These are phyloP conservation scores for Silurus aristotelis DNA, from an alignment of 2,797 vertebrate species.

Conservation along the genomic window DNA sequence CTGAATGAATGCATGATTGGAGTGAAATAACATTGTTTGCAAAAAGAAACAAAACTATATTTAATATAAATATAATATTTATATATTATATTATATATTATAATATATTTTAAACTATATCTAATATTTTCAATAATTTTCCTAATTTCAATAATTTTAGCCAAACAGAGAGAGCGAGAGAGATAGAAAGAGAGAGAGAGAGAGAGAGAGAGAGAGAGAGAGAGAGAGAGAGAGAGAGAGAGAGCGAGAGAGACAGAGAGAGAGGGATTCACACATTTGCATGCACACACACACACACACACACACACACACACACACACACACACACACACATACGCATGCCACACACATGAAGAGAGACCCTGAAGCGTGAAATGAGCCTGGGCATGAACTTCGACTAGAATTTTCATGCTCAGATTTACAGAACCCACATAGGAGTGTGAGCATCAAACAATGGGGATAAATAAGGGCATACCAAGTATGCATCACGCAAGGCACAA, in stretches of 20 bases:
- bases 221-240: no score
- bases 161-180: neutral
- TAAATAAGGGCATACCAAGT: conserved; percentile 59
- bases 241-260: neutral
- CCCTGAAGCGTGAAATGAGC: conserved; percentile 78
- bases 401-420: conserved; percentile 72
- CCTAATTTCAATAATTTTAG: no score
- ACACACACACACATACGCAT: conserved; percentile 54
- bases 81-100: no score
- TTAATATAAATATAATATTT: no score
- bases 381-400: conserved; percentile 77
- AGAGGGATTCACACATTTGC: conserved; percentile 22
- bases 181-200: no score
- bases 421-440: conserved; percentile 68
- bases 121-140: no score
- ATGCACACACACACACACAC: conserved; percentile 29
- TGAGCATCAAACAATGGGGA: conserved; percentile 65
- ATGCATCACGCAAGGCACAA: conserved; percentile 47
- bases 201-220: neutral
- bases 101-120: no score
- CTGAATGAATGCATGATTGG: conserved; percentile 24
- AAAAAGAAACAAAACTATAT: conserved; percentile 25
- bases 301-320: conserved; percentile 19
- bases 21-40: conserved; percentile 22
- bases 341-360: conserved; percentile 55